Evolutionary conservation across 2,113 vertebrate species (phyloP).

Genomic region (Python bivittatus): DNA sequence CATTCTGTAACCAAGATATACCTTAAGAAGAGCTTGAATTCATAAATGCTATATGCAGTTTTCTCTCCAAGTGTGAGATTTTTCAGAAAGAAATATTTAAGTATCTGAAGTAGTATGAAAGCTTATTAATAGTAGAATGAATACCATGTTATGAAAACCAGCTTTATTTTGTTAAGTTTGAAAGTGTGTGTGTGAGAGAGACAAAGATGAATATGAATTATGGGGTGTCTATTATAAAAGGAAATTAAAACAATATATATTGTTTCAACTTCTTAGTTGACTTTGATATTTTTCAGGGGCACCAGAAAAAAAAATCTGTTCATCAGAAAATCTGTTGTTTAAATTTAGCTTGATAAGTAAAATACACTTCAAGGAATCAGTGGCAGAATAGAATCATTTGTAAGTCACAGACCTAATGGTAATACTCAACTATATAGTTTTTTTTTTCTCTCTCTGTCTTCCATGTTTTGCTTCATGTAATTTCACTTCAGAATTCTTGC

Average conservation of each 20-base stretch:
- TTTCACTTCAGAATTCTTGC: conserved; percentile 3
- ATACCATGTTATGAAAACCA: not conserved
- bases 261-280: not conserved
- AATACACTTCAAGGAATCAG: not conserved
- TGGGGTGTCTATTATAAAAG: not conserved
- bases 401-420: not conserved
- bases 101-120: not conserved
- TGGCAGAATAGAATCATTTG: not conserved
- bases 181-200: not conserved
- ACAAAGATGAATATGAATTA: not conserved
- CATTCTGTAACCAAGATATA: not conserved
- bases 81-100: not conserved
- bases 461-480: not conserved
- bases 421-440: not conserved
- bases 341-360: not conserved
- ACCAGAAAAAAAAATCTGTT: not conserved
- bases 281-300: not conserved
- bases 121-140: not conserved
- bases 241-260: not conserved
- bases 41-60: not conserved
- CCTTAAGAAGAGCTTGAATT: not conserved
- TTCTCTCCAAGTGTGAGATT: not conserved
- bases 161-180: not conserved
- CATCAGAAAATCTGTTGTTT: not conserved
- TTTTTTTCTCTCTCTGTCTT: conserved; percentile 7